Base-by-base conservation (phyloP, 1,140 invertebrate genomes). In the Drosophila melanogaster region DNA sequence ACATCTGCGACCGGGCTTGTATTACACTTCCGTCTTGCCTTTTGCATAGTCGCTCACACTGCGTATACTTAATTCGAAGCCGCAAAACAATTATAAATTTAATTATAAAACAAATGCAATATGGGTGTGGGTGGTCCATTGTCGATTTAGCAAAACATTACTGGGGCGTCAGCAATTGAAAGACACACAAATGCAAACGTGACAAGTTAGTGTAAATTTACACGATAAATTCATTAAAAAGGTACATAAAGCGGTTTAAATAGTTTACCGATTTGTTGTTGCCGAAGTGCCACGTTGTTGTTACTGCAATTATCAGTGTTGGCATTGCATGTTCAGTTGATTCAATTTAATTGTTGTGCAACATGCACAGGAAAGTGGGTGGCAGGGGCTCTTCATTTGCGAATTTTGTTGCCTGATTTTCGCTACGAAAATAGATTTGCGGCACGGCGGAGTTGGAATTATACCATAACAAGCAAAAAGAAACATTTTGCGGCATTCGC, bases 171-270 rank as follows among this genome's bases (percentile, higher is more conserved):
- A 57, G 44, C 44, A n/a, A 51, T 57, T 50, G 22, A 59, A 47
- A 54, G 26, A 41, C 46, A 41, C 56, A 46, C 24, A 46, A 15
- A 58, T 37, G 41, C 50, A 61, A 50, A 60, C 60, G 64, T 87
- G 78, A 62, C 66, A 87, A 79, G 62, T 79, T 78, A 59, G 55
- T 66, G 83, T 50, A 81, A 69, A 87, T 87, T 83, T 87, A 86
- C 83, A 86, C 75, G 79, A 89, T 86, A 87, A 86, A 86, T 83
- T 86, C 83, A 86, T 87, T 86, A 86, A 89, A 83, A 86, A 87
- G 79, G 79, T 86, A 86, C 83, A 83, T 79, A 86, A 83, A 79
- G 76, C 76, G 56, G 24, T 65, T 75, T 50, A 89, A 86, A 86
- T 86, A 61, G 50, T 72, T 71, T 41, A 54, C 35, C 57, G 74